Base-by-base conservation (phyloP, 1,140 invertebrate genomes). In the Calliphora vicina region DNA sequence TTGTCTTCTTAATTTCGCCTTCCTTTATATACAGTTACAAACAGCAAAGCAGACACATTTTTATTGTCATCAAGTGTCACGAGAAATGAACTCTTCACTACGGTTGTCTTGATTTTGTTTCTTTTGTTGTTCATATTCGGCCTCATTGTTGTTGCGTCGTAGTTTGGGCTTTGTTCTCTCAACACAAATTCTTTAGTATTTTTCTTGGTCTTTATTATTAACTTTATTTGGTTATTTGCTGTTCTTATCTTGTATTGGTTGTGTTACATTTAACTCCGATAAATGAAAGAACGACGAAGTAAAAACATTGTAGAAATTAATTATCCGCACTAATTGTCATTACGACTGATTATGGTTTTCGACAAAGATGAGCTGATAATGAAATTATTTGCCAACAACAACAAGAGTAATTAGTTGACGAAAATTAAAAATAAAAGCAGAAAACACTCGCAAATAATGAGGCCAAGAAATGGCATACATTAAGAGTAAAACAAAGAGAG, bases 291-390 rank as follows among this genome's bases (percentile, higher is more conserved):
- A 25, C 12, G 23, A 67, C 5, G 1, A 67, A 67, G 61, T 23
- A 25, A 67, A 23, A 67, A 10, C 23, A 20, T 10, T 25, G 61
- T 23, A 23, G 20, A 67, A 67, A 67, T 67, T 67, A 67, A 67
- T 67, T 67, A 67, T 25, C 61, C 61, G 61, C 61, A 67, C 61
- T 67, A 67, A 67, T 67, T 23, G 61, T 23, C 61, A 67, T 67
- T 67, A 67, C 17, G 61, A 67, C 61, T 67, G 61, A 67, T 67
- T 67, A 67, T 23, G 61, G 23, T 67, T 23, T 67, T 67, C 23
- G 61, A 23, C 20, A 67, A 20, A 67, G 61, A 67, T 67, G 61
- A 67, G 61, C 61, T 67, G 61, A 67, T 67, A 67, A 67, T 67
- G 61, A 67, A 67, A 67, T 67, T 23, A 67, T 67, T 67, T 67